Conservation (phyloP, 2,797 vertebrate genomes). For the Acropternis orthonyx region DNA sequence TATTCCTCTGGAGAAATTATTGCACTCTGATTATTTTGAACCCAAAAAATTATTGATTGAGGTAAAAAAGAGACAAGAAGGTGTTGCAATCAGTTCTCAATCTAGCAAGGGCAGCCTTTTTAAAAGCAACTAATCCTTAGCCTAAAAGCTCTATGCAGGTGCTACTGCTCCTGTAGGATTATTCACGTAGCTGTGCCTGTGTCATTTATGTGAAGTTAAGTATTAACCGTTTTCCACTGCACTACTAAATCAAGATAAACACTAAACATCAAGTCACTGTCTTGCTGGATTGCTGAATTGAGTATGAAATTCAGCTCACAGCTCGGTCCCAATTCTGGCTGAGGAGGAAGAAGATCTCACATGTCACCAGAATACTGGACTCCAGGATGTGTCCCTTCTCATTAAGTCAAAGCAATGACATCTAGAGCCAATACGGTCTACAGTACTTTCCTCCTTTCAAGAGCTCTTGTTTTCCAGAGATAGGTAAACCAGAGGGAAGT, state of each 20-base stretch:
- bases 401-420: neutral
- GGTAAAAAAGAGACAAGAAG: constrained; percentile 20
- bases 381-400: neutral
- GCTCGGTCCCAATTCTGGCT: neutral
- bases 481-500: neutral
- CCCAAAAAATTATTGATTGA: constrained; percentile 52
- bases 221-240: neutral
- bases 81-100: constrained; percentile 31
- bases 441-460: neutral
- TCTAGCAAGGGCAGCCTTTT: neutral
- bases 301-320: neutral
- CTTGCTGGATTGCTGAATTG: neutral
- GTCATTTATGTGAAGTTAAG: constrained; percentile 11
- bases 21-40: constrained; percentile 32
- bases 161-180: neutral
- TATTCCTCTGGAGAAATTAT: constrained; percentile 9
- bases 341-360: neutral
- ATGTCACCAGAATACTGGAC: neutral
- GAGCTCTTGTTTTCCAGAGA: neutral
- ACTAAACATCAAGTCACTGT: neutral
- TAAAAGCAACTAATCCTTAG: constrained; percentile 40
- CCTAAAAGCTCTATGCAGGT: neutral
- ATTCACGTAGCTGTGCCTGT: neutral
- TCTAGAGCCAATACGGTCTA: neutral
- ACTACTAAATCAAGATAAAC: constrained; percentile 44